These are phyloP conservation scores for Promerops cafer DNA, from an alignment of 2,113 vertebrate genomes.

Conservation along the genomic window DNA sequence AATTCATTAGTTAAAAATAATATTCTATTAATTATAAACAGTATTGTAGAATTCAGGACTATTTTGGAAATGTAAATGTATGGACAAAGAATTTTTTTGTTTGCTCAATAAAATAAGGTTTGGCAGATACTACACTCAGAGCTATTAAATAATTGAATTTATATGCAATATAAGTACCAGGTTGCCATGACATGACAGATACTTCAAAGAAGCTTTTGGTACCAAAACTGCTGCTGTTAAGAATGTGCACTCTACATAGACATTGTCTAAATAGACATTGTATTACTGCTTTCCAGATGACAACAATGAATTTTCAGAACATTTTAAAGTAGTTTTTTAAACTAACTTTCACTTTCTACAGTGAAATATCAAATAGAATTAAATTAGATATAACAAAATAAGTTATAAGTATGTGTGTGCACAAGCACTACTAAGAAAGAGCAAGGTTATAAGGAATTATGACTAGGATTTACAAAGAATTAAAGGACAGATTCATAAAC, in stretches of 20 bases:
- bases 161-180: background rate
- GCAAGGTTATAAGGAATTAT: background rate
- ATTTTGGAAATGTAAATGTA: background rate
- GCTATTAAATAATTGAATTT: constrained; percentile 21
- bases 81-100: background rate
- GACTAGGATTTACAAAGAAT: background rate
- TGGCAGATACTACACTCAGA: background rate
- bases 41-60: background rate
- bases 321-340: background rate
- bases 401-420: background rate
- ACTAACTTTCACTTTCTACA: background rate
- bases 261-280: background rate
- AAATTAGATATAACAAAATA: background rate
- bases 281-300: background rate
- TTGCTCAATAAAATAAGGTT: background rate
- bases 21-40: background rate
- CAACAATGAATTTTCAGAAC: background rate
- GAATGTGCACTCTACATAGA: background rate
- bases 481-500: background rate
- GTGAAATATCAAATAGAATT: background rate
- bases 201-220: background rate
- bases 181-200: constrained; percentile 15
- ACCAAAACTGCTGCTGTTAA: background rate
- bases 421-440: background rate
- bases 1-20: background rate